A percentile compares a stretch with the other conserved stretches of the same genome.
Evolutionary conservation across 2,888 invertebrate genomes (phyloP).

Genomic region (Muschampia plurimacula): DNA sequence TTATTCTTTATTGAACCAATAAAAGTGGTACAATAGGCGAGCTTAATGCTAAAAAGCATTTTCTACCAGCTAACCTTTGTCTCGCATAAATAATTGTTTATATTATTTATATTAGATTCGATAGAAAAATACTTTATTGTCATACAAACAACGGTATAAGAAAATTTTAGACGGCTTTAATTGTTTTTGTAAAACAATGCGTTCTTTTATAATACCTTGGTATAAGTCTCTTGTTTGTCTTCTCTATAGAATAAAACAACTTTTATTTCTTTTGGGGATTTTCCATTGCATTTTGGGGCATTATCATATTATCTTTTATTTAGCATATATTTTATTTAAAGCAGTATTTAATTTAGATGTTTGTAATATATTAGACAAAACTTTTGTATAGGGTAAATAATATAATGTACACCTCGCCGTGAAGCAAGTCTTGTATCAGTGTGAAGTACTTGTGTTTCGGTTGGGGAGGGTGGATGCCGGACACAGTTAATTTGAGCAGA

Average conservation of each 20-base stretch:
- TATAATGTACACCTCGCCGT: too few relatives aligned
- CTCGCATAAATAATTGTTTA: too few relatives aligned
- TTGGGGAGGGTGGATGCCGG: too few relatives aligned
- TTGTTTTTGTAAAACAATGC: slow-evolving; percentile 20
- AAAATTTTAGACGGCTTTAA: slow-evolving; percentile 5
- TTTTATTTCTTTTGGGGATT: slow-evolving; percentile 39
- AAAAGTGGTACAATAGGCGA: too few relatives aligned
- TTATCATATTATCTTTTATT: slow-evolving; percentile 16
- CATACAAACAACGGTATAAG: slow-evolving; percentile 10
- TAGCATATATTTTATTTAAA: neutral
- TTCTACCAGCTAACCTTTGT: too few relatives aligned
- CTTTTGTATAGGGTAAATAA: too few relatives aligned
- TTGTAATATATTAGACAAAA: too few relatives aligned
- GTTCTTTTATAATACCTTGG: slow-evolving; percentile 34
- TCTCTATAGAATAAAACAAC: slow-evolving; percentile 44
- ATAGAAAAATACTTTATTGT: slow-evolving; percentile 15
- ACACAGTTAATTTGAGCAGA: too few relatives aligned
- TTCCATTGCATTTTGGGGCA: slow-evolving; percentile 11
- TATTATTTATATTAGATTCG: neutral
- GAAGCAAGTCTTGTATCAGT: too few relatives aligned
- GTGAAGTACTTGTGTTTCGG: too few relatives aligned
- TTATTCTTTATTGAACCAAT: too few relatives aligned
- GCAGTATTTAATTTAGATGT: neutral
- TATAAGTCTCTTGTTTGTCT: slow-evolving; percentile 43
- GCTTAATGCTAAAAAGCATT: too few relatives aligned